Base-by-base conservation (phyloP, 2,888 invertebrate genomes). In the Drosophila neotestacea region DNA sequence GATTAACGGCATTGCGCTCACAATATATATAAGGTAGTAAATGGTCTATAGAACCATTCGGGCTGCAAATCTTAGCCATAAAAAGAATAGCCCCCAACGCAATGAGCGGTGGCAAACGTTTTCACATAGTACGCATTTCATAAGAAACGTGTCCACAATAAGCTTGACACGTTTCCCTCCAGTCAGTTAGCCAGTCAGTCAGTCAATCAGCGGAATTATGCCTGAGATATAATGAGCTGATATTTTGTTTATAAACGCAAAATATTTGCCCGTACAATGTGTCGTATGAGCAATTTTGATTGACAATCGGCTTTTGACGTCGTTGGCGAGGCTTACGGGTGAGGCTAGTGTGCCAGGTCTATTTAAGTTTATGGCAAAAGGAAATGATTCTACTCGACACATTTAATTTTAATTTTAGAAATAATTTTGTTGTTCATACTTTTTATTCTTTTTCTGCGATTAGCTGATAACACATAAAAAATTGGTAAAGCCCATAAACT, bases 51-150 rank as follows among this genome's bases (percentile, higher is more conserved):
- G 41, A 46, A 42, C 30, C 36, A 22, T 38, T 36, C 47, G 61
- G 65, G 75, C 86, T 75, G 84, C 88, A 81, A 87, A 87, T 89
- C 87, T 89, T 73, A 67, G 73, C 67, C 77, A 89, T 85, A 85
- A 85, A 88, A 77, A 64, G 75, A 79, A 75, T 70, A 67, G 51
- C 55, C 60, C 52, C 41, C 30, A 56, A 62, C 47, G 39, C 44
- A 64, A 42, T 27, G 13, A 72, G 64, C 60, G 55, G 59, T 70
- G 48, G 64, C 67, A 58, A 51, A 62, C 48, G 46, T 41, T 68
- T 34, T 34, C 44, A 41, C 28, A 46, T 46, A 4, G 44, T 68
- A 16, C 42, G 34, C 44, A 65, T 32, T 68, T 36, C 11, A 39
- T 22, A 46, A 62, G 51, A 72, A 75, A 73, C 73, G 73, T 71